Percentiles rank a stretch among this genome's conserved stretches.
Evolutionary conservation across 2,113 vertebrate genomes (phyloP).

Genomic region (Catharus minimus): DNA sequence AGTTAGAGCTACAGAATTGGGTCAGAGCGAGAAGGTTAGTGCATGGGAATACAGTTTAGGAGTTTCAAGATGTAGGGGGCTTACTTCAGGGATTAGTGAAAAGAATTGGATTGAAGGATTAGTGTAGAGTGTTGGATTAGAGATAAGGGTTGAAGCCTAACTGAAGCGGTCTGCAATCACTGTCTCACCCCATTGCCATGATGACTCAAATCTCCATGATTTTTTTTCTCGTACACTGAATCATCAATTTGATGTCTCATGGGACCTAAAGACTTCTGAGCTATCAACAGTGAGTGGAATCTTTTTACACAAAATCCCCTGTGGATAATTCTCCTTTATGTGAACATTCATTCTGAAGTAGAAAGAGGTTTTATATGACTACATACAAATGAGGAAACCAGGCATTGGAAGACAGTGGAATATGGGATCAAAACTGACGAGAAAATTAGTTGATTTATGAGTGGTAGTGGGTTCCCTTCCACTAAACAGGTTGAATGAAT

Average conservation of each 20-base stretch:
- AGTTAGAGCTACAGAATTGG: neutral
- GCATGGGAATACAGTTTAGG: rapidly evolving
- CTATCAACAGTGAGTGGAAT: neutral
- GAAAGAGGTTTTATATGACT: neutral
- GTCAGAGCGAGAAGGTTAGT: neutral
- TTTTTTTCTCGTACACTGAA: neutral
- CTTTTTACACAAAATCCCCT: neutral
- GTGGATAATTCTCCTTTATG: neutral
- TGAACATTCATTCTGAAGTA: neutral
- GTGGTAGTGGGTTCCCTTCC: neutral
- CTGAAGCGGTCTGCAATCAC: neutral
- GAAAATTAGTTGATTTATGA: neutral
- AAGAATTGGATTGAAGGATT: neutral
- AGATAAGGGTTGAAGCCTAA: neutral
- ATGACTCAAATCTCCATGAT: neutral
- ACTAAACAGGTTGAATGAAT: neutral
- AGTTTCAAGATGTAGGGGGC: neutral
- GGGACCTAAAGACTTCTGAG: neutral
- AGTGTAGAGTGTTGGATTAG: neutral
- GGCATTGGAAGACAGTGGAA: neutral
- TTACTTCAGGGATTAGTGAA: neutral
- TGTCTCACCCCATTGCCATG: neutral
- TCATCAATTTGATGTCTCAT: neutral
- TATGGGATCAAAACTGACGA: neutral
- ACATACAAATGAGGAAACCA: neutral